These are phyloP conservation scores for Cygnus buccinator DNA, from an alignment of 2,113 vertebrate species.

Conservation along the genomic window DNA sequence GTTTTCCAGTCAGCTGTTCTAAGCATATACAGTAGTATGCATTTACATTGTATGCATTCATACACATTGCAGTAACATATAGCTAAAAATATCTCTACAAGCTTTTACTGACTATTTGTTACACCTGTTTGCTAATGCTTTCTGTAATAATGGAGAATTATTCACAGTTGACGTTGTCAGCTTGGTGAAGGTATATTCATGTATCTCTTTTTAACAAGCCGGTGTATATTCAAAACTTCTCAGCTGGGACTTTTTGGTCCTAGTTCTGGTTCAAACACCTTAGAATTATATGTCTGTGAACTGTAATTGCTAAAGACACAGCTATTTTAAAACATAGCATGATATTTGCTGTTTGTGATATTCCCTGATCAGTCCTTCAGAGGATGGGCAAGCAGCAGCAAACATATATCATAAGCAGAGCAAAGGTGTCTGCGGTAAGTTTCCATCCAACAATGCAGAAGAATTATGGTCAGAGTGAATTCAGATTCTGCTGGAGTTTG, in stretches of 20 bases:
- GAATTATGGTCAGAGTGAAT: not conserved
- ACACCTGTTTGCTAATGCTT: not conserved
- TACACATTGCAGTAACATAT: not conserved
- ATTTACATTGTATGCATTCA: not conserved
- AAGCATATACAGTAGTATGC: not conserved
- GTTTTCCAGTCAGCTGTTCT: not conserved
- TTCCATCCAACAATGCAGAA: not conserved
- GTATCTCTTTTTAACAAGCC: not conserved
- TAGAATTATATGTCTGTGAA: not conserved
- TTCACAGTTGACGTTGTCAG: not conserved
- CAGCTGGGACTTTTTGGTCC: not conserved
- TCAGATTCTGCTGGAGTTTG: not conserved
- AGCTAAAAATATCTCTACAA: not conserved
- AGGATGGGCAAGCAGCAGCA: rapidly evolving
- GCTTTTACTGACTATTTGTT: not conserved
- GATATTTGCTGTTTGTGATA: not conserved
- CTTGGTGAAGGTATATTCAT: not conserved
- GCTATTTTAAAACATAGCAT: not conserved
- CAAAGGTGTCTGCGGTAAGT: not conserved
- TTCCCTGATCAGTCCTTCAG: not conserved
- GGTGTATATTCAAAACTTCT: not conserved
- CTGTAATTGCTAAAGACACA: not conserved
- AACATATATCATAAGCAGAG: rapidly evolving
- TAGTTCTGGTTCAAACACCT: not conserved
- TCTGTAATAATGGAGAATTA: not conserved